A percentile compares a stretch with the other conserved stretches of the same genome.
These are phyloP conservation scores for Climacteris rufus DNA, from an alignment of 2,113 vertebrate species.

Conservation along the genomic window DNA sequence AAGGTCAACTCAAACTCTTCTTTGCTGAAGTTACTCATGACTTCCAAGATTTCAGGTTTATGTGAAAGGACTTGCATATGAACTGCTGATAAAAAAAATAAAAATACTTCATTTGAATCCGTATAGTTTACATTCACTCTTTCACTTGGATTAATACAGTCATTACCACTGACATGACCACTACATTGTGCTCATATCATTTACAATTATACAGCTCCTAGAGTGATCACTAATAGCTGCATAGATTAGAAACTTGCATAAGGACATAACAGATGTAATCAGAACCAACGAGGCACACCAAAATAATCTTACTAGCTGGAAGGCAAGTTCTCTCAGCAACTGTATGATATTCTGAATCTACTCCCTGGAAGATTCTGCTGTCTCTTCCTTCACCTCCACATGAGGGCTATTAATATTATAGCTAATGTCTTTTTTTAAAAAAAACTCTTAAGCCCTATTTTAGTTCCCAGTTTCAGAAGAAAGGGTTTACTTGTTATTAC, in stretches of 20 bases:
- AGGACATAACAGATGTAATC: conserved; percentile 61
- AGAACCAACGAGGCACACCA: conserved; percentile 69
- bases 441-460: background rate
- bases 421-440: background rate
- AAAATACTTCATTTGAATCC: background rate
- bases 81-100: conserved; percentile 49
- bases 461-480: background rate
- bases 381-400: background rate
- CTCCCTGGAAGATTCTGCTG: background rate
- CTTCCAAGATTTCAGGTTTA: conserved; percentile 25
- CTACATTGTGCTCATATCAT: background rate
- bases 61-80: background rate
- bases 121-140: background rate
- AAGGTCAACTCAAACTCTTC: conserved; percentile 85
- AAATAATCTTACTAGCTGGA: conserved; percentile 76
- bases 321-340: conserved; percentile 71
- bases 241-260: conserved; percentile 62
- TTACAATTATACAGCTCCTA: background rate
- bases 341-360: conserved; percentile 49
- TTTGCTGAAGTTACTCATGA: conserved; percentile 77
- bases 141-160: background rate
- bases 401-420: background rate
- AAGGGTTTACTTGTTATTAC: background rate
- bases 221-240: background rate
- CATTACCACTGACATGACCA: background rate